A percentile compares a stretch with the other conserved stretches of the same genome.
phyloP scores from a whole-genome alignment of 2,797 vertebrate species.

The Leontocebus nigricollis region DNA sequence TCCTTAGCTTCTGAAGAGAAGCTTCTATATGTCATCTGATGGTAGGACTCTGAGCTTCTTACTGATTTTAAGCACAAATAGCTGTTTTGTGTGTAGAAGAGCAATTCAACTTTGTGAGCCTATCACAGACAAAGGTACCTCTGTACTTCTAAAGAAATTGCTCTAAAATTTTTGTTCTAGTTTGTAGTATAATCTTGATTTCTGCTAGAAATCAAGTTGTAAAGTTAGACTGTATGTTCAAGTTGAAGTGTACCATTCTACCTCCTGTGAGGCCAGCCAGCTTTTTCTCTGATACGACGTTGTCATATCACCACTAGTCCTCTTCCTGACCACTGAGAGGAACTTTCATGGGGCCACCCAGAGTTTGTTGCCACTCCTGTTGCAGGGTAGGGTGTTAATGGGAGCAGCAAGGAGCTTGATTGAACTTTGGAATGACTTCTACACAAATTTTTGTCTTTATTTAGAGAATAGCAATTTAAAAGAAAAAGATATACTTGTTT shows the following conservation, averaged over 20 bases:
- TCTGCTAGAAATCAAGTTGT: not conserved
- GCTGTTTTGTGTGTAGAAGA: not conserved
- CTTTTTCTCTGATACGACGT: not conserved
- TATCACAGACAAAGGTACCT: not conserved
- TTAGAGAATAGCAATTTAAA: constrained; percentile 89
- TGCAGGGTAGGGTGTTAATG: not conserved
- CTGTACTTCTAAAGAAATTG: not conserved
- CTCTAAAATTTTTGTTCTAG: not conserved
- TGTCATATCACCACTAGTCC: not conserved
- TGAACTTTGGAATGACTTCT: not conserved
- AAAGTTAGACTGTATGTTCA: not conserved
- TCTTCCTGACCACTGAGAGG: not conserved
- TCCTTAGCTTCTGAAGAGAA: not conserved
- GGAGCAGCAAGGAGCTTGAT: not conserved
- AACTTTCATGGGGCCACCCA: not conserved
- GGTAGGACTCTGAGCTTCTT: not conserved
- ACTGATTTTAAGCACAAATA: not conserved
- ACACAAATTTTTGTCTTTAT: constrained; percentile 63
- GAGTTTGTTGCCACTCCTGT: not conserved
- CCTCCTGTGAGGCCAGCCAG: not conserved
- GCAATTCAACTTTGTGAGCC: not conserved
- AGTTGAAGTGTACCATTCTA: not conserved
- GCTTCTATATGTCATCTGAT: not conserved
- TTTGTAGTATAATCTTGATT: not conserved
- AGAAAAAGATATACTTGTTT: constrained; percentile 91